Evolutionary conservation across 1,140 invertebrate species (phyloP).

Genomic region (Penaeus vannamei): DNA sequence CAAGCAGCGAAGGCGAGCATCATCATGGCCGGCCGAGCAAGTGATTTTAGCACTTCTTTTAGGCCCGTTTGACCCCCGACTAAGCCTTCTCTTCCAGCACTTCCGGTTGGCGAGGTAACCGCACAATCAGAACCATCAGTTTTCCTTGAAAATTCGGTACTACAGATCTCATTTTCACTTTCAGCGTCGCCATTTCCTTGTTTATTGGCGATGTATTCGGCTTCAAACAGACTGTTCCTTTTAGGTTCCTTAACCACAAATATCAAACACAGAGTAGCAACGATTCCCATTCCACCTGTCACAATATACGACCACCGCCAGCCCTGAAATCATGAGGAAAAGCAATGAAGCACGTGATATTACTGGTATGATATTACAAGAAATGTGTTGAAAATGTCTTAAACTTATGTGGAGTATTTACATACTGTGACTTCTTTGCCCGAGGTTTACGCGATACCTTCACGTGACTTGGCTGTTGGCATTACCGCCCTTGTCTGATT

Average conservation of each 20-base stretch:
- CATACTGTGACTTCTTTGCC: too few relatives aligned
- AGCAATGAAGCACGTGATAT: conserved; percentile 31
- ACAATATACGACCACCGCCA: conserved; percentile 92
- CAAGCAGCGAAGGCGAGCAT: conserved; percentile 89
- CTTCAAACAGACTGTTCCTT: conserved; percentile 71
- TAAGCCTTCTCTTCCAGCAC: background rate
- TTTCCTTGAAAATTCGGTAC: conserved; percentile 72
- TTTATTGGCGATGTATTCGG: conserved; percentile 5
- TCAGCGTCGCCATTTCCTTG: conserved; percentile 68
- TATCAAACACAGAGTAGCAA: conserved; percentile 80
- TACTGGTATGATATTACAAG: too few relatives aligned
- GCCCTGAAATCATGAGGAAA: conserved; percentile 75
- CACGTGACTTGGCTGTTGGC: too few relatives aligned
- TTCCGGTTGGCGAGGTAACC: background rate
- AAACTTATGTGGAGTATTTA: too few relatives aligned
- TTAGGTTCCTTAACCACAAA: conserved; percentile 77
- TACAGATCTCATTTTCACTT: conserved; percentile 45
- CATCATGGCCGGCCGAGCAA: conserved; percentile 82
- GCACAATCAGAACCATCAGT: conserved; percentile 29
- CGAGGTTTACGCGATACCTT: too few relatives aligned
- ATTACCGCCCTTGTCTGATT: too few relatives aligned
- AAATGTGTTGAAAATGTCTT: too few relatives aligned
- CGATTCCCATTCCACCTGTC: conserved; percentile 84
- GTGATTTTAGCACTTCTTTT: conserved; percentile 73
- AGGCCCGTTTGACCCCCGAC: background rate